phyloP scores from a whole-genome alignment of 2,797 vertebrate species.

The Xiphophorus birchmanni region DNA sequence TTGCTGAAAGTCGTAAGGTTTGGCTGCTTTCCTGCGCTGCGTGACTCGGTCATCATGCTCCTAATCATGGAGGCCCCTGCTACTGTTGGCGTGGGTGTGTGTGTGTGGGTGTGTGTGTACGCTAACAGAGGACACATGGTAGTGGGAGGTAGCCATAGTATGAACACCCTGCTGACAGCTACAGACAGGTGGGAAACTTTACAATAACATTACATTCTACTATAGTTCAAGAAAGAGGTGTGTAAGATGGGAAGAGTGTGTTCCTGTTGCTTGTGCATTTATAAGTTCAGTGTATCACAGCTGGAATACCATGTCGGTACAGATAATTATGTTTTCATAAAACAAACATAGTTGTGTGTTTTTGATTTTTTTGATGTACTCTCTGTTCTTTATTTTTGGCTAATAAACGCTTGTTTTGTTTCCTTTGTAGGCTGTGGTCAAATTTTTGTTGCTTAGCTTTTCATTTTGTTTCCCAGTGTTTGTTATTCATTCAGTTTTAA shows the following conservation, averaged over 20 bases:
- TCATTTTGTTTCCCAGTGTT: not conserved
- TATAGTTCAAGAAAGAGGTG: slow-evolving; percentile 31
- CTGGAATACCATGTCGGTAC: not conserved
- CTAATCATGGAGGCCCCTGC: slow-evolving; percentile 13
- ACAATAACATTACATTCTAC: slow-evolving; percentile 47
- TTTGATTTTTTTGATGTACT: not conserved
- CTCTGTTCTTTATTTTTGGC: not conserved
- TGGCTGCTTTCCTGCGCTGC: slow-evolving; percentile 60
- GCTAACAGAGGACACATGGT: slow-evolving; percentile 30
- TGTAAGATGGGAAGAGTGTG: slow-evolving; percentile 5
- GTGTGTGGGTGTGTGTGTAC: slow-evolving; percentile 17
- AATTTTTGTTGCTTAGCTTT: not conserved
- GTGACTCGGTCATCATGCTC: slow-evolving; percentile 35
- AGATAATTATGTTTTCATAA: not conserved
- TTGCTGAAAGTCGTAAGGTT: slow-evolving; percentile 54
- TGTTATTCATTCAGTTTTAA: not conserved
- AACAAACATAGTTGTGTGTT: not conserved
- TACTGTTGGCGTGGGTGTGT: slow-evolving; percentile 29
- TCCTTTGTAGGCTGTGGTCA: not conserved
- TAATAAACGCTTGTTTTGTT: not conserved
- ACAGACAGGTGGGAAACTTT: slow-evolving; percentile 69
- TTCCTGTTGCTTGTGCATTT: not conserved
- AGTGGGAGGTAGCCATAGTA: slow-evolving; percentile 54
- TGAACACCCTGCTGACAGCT: slow-evolving; percentile 60
- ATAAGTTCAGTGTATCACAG: not conserved